Base-by-base conservation (phyloP, 2,888 invertebrate species). In the Ectemnius lituratus region DNA sequence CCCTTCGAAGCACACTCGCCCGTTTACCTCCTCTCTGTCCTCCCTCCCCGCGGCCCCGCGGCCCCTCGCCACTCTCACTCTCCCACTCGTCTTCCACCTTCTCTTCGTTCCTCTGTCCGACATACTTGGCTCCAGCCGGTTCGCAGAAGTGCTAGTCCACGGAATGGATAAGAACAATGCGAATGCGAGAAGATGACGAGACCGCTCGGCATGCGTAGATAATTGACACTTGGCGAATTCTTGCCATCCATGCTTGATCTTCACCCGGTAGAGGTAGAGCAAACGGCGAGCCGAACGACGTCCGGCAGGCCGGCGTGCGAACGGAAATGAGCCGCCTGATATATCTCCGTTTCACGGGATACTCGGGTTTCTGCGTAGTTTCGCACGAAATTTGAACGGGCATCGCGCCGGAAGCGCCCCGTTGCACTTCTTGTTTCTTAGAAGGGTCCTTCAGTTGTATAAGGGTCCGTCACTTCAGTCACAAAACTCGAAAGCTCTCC, bases 111-210 rank as follows among this genome's bases (percentile, higher is more conserved):
- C 60, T 68, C 57, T 73, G 61, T 82, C 57, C 63, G 49, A 47
- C 57, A 37, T 11, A 23, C 62, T 70, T 14, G 61, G 23, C 71
- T 37, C 69, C 62, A 78, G 82, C 77, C 78, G 80, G 77, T 84
- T 81, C 77, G 78, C 73, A 74, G 83, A 79, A 77, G 73, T 62
- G 67, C 73, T 67, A 61, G 71, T 67, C 70, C 69, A 72, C 79
- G 75, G 75, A 67, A 62, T 68, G 76, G 75, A 76, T 63, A 78
- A 81, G 81, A 84, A 84, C 80, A 84, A 84, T 84, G 78, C 70
- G 76, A 82, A 73, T 75, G 61, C 65, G 59, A 76, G 74, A 71
- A 66, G 73, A 81, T 74, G 81, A 82, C 79, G 81, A 72, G 77
- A 81, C 73, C 56, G 61, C 65, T 70, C 65, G 69, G 71, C 76